These are phyloP conservation scores for Cossypha heuglini DNA, from an alignment of 2,797 vertebrate genomes.

Conservation along the genomic window DNA sequence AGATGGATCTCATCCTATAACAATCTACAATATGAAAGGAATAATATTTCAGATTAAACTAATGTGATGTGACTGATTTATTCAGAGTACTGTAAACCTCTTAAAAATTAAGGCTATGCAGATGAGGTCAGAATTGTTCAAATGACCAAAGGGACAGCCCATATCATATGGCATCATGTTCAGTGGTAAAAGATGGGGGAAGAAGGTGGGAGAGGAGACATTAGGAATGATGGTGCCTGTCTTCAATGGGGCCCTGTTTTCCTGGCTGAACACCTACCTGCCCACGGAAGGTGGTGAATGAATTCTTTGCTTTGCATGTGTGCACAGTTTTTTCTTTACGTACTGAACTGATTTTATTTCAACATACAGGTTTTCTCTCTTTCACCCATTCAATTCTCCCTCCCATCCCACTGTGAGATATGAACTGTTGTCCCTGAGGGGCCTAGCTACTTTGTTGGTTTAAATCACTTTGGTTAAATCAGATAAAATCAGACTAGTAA, in stretches of 20 bases:
- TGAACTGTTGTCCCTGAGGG: accelerated
- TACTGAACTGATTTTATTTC: background rate
- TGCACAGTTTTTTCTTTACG: background rate
- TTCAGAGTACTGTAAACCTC: background rate
- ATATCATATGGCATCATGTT: background rate
- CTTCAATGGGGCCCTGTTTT: background rate
- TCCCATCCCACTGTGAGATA: accelerated
- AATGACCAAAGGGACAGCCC: too few relatives aligned
- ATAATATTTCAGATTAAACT: background rate
- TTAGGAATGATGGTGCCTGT: accelerated
- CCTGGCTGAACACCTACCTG: background rate
- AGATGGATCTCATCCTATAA: background rate
- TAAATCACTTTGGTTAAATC: background rate
- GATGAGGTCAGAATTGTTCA: background rate
- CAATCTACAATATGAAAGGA: background rate
- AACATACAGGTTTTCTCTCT: background rate
- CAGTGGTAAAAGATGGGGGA: background rate
- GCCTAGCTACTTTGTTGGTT: background rate
- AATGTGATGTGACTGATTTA: background rate
- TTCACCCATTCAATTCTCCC: background rate
- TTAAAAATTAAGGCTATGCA: background rate
- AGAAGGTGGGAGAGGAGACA: background rate
- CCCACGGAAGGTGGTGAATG: accelerated
- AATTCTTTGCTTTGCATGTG: background rate
- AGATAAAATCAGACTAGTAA: background rate